A percentile compares a stretch with the other conserved stretches of the same genome.
phyloP scores from a whole-genome alignment of 2,888 invertebrate species.

The Ophion ventricosus region DNA sequence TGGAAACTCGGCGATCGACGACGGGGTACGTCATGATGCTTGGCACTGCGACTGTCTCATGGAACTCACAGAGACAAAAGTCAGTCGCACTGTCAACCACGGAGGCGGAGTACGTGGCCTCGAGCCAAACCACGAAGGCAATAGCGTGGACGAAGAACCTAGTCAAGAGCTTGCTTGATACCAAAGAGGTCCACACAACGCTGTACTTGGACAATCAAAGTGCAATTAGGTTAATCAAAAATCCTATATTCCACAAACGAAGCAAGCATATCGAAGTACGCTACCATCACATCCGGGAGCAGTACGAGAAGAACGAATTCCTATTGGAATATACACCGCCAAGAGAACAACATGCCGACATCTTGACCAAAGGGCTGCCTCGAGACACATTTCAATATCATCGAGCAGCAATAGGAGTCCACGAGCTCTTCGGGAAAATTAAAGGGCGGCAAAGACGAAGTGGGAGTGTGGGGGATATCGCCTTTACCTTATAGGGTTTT shows the following conservation, averaged over 20 bases:
- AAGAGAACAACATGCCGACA: background rate
- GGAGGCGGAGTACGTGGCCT: conserved; percentile 74
- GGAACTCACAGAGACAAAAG: conserved; percentile 67
- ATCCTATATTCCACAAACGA: background rate
- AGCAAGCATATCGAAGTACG: background rate
- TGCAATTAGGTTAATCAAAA: background rate
- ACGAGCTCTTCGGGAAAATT: background rate
- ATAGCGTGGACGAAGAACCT: conserved; percentile 69
- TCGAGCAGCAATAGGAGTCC: background rate
- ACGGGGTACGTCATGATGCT: conserved; percentile 67
- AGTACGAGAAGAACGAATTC: background rate
- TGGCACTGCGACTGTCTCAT: conserved; percentile 63
- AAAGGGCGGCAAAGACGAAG: background rate
- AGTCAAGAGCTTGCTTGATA: conserved; percentile 63
- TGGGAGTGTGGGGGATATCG: background rate
- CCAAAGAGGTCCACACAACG: conserved; percentile 41
- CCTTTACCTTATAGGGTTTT: background rate
- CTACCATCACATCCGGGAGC: background rate
- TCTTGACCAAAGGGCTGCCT: background rate
- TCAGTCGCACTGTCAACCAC: conserved; percentile 69
- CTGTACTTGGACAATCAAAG: conserved; percentile 31
- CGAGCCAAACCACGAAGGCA: conserved; percentile 70
- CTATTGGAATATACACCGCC: background rate
- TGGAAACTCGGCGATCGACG: conserved; percentile 67
- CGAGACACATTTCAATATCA: background rate